phyloP scores from a whole-genome alignment of 2,888 invertebrate genomes.

The Melanostoma mellinum region DNA sequence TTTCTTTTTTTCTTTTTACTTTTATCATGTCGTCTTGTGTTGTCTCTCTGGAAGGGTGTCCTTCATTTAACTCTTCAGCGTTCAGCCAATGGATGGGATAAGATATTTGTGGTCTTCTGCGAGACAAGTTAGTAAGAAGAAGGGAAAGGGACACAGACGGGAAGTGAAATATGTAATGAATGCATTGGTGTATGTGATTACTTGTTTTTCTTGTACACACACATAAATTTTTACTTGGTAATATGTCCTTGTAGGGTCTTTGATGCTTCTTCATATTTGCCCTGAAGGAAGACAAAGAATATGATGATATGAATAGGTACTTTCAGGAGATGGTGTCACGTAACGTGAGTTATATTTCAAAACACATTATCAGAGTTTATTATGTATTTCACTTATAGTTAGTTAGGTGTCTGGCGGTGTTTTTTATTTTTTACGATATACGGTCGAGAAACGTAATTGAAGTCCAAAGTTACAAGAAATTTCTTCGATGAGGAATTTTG shows the following conservation, averaged over 20 bases:
- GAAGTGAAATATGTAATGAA: slow-evolving; percentile 59
- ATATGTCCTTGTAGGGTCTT: slow-evolving; percentile 16
- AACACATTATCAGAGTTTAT: too few species aligned
- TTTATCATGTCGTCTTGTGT: slow-evolving; percentile 26
- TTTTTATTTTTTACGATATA: too few species aligned
- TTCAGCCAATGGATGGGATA: slow-evolving; percentile 10
- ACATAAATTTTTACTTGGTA: slow-evolving; percentile 29
- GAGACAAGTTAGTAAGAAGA: slow-evolving; percentile 14
- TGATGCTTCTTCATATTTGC: not conserved
- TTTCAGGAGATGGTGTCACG: too few species aligned
- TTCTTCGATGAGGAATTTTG: too few species aligned
- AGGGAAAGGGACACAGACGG: not conserved
- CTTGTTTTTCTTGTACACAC: slow-evolving; percentile 53
- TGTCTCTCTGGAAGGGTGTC: slow-evolving; percentile 48
- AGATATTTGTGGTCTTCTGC: slow-evolving; percentile 46
- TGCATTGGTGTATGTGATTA: slow-evolving; percentile 61
- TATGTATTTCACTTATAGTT: too few species aligned
- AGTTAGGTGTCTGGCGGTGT: too few species aligned
- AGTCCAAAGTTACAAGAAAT: too few species aligned
- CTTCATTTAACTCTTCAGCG: slow-evolving; percentile 58
- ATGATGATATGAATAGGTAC: not conserved
- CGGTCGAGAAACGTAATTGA: too few species aligned
- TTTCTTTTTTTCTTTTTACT: slow-evolving; percentile 5
- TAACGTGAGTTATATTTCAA: too few species aligned
- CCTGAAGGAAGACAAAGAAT: too few species aligned